phyloP scores from a whole-genome alignment of 2,113 vertebrate genomes.

The Puffinus mauretanicus region DNA sequence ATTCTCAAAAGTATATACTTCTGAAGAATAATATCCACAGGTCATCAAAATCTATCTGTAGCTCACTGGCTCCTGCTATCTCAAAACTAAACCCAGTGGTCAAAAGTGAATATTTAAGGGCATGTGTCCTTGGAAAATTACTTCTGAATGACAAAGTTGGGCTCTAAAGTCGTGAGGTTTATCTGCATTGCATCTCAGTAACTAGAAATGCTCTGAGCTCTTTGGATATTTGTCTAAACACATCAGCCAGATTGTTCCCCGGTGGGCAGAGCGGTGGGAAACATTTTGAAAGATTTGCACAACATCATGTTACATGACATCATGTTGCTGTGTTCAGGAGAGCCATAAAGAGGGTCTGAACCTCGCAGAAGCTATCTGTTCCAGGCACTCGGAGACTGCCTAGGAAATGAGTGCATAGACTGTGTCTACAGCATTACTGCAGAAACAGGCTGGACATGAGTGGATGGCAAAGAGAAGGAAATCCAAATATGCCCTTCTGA shows the following conservation, averaged over 20 bases:
- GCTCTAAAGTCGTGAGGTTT: background rate
- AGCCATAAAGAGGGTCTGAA: conserved; percentile 12
- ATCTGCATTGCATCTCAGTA: conserved; percentile 40
- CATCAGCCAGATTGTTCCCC: conserved; percentile 44
- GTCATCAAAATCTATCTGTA: background rate
- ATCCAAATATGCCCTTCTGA: background rate
- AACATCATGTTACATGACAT: conserved; percentile 71
- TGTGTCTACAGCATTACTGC: background rate
- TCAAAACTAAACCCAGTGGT: background rate
- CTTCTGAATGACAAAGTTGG: conserved; percentile 17
- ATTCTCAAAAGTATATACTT: background rate
- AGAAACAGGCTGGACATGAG: background rate
- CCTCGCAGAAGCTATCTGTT: background rate
- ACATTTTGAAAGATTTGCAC: conserved; percentile 68
- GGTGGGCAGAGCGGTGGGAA: background rate
- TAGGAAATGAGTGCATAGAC: background rate
- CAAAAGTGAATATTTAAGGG: background rate
- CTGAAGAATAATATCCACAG: background rate
- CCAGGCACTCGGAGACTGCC: background rate
- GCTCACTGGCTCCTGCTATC: background rate
- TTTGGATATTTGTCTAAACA: conserved; percentile 36
- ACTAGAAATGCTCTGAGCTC: conserved; percentile 33
- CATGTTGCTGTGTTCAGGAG: conserved; percentile 50
- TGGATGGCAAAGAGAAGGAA: background rate
- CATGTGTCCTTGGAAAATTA: background rate